Base-by-base conservation (phyloP, 2,113 vertebrate species). In the Dicerorhinus sumatrensis region DNA sequence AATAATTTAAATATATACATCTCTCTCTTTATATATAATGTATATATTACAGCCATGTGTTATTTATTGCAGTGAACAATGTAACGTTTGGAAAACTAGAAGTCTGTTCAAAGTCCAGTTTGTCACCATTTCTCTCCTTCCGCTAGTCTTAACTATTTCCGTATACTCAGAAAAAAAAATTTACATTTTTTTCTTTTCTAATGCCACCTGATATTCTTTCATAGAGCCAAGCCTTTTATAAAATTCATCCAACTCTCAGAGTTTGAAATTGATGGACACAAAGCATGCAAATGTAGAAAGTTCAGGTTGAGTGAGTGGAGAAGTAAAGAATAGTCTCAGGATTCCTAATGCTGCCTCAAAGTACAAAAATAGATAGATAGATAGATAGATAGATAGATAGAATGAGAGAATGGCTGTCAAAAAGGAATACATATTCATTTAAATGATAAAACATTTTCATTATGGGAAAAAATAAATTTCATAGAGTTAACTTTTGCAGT, bases 401-500 rank as follows among this genome's bases (percentile, higher is more conserved):
- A 91, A 73, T 4, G 14, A 73, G 46, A 88, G 58, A 91, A 54
- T 9, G 31, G 23, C 31, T 85, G 46, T 90, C 25, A 36, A 75
- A 93, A 69, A 33, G 12, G 23, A 79, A 73, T 42, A 67, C 14
- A 3, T 54, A 54, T 36, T 65, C 33, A 81, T 60, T 96, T 84
- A 87, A 95, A 89, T 67, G 46, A 81, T 36, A 81, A 92, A 89
- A 39, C 21, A 88, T 63, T 89, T 23, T 86, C 39, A 95, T 31
- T 86, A 23, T 69, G 60, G 91, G 85, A n/a, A 65, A 92, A 83
- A 92, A 58, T 84, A 76, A 97, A 95, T 89, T 51, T 76, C 48
- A 33, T 29, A 77, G 60, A 58, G 69, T 81, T 90, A 16, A 81
- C 97, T 97, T 84, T 97, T 91, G 92, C 81, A 93, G 96, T 96